Base-by-base conservation (phyloP, 2,797 vertebrate genomes). In the Oryzias sinensis region DNA sequence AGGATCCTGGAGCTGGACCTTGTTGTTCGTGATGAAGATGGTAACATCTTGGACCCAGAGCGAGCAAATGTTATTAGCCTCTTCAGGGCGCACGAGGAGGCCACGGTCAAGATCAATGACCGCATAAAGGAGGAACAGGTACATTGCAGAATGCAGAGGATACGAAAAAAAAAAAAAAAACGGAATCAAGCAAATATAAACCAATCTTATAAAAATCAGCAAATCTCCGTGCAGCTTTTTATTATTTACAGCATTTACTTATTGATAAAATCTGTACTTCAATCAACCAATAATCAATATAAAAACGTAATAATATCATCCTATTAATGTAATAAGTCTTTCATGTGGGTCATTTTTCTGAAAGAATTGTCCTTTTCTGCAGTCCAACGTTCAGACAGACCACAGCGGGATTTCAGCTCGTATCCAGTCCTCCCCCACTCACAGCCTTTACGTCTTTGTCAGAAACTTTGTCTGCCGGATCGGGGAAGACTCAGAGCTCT, bases 391-490 rank as follows among this genome's bases (percentile, higher is more conserved):
- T 72, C 96, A 97, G 70, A 89, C 92, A 46, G 95, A 97, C 62
- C 90, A 91, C 80, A 96, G 93, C 0, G 95, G 92, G 14, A 93
- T 91, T 0, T 96, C 93, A 11, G 93, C 95, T 4, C 87, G 96
- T n/a, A 91, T 95, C 78, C 94, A 95, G 62, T 95, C 94, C 2
- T 97, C 96, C 4, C 97, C 97, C 37, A 97, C 97, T 0, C 94
- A 98, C 89, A 97, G 97, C 76, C 93, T 99, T 1, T 99, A 98
- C 0, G 97, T 99, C 42, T 98, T 97, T n/a, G 94, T 99, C 80
- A 90, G 97, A 65, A 99, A 99, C 84, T 99, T 99, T 67, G 96
- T 99, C 15, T 99, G 96, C 80, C 92, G 96, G 47, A 98, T 99
- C n/a, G 96, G 96, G 20, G 97, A 99, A 78, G 97, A 99, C 66